Evolutionary conservation across 2,113 vertebrate species (phyloP).

Genomic region (Actenoides hombroni): DNA sequence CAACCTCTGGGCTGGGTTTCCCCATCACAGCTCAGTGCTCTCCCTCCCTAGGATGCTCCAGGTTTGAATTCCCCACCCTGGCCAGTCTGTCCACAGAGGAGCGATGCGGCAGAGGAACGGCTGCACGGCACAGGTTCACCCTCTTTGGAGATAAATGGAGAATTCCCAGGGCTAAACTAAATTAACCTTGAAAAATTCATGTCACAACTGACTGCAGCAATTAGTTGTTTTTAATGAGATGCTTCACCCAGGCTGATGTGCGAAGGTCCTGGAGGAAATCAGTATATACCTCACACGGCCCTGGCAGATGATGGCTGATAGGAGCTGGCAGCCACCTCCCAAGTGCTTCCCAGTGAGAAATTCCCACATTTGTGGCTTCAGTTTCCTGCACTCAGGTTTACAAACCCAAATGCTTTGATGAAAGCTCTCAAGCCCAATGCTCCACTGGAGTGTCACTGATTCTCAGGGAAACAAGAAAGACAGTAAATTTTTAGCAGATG

Average conservation of each 20-base stretch:
- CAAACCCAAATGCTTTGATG: not conserved
- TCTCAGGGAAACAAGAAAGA: not conserved
- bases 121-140: accelerated
- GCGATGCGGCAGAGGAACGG: not conserved
- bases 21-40: not conserved
- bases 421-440: not conserved
- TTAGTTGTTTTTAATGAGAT: conserved; percentile 60
- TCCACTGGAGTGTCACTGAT: not conserved
- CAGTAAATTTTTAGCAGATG: not conserved
- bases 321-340: not conserved
- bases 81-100: not conserved
- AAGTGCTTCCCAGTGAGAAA: not conserved
- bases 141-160: not conserved
- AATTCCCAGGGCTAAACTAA: not conserved
- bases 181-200: conserved; percentile 60
- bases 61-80: accelerated
- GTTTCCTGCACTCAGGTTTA: not conserved
- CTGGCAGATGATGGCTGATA: not conserved
- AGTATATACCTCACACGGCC: not conserved
- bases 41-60: not conserved
- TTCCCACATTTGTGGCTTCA: not conserved
- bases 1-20: not conserved
- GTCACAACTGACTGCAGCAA: conserved; percentile 49
- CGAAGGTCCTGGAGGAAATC: conserved; percentile 51
- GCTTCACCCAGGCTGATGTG: not conserved